Conservation (phyloP, 2,797 vertebrate species). For the Myotis pilosus region DNA sequence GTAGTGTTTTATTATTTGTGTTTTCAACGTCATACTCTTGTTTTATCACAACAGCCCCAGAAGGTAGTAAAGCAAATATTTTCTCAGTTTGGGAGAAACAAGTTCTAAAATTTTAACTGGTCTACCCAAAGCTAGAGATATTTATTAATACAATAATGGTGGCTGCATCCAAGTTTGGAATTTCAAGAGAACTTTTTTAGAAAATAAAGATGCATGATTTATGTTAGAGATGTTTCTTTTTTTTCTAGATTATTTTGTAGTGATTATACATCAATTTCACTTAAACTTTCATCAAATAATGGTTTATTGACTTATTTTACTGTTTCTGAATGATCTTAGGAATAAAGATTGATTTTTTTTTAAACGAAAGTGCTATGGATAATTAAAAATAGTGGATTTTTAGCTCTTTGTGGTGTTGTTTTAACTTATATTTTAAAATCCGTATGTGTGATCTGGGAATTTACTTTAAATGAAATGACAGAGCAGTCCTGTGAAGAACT, state of each 20-base stretch:
- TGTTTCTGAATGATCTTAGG: constrained; percentile 24
- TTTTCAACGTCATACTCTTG: constrained; percentile 9
- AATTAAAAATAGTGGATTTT: constrained; percentile 43
- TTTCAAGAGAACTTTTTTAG: constrained; percentile 12
- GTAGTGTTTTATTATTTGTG: constrained; percentile 26
- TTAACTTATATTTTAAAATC: constrained; percentile 24
- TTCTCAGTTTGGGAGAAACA: not conserved
- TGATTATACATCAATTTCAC: not conserved
- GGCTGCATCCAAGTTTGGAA: constrained; percentile 5
- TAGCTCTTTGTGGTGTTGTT: not conserved
- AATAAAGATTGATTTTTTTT: constrained; percentile 18
- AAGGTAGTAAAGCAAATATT: constrained; percentile 25
- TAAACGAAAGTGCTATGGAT: constrained; percentile 7
- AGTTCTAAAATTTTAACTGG: not conserved
- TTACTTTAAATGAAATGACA: constrained; percentile 31
- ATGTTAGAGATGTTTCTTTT: constrained; percentile 8
- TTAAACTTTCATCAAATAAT: constrained; percentile 28
- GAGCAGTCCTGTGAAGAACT: not conserved
- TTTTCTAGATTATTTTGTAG: constrained; percentile 5
- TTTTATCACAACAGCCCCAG: not conserved
- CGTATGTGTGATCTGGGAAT: not conserved
- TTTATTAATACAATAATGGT: constrained; percentile 15
- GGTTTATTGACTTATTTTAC: constrained; percentile 28
- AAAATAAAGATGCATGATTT: not conserved
- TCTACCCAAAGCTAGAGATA: constrained; percentile 1